Evolutionary conservation across 2,888 invertebrate species (phyloP).

Genomic region (Diaperis boleti): DNA sequence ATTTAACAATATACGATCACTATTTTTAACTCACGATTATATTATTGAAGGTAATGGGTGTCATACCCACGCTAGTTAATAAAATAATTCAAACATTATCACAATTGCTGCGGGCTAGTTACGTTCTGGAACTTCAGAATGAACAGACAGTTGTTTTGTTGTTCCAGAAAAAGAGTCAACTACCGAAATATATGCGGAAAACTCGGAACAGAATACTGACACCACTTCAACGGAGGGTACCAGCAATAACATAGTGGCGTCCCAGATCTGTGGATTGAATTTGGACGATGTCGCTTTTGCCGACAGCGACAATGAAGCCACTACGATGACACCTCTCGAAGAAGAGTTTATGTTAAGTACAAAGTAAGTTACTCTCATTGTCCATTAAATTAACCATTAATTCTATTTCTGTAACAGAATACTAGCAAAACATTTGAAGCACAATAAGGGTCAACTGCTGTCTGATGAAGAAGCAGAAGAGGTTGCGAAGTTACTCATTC

Average conservation of each 20-base stretch:
- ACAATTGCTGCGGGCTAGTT: too few relatives aligned
- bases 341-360: slow-evolving; percentile 89
- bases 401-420: slow-evolving; percentile 24
- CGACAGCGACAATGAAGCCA: slow-evolving; percentile 62
- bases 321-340: slow-evolving; percentile 86
- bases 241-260: neutral
- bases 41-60: too few relatives aligned
- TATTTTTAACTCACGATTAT: too few relatives aligned
- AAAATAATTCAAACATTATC: too few relatives aligned
- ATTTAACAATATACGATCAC: too few relatives aligned
- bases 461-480: slow-evolving; percentile 93
- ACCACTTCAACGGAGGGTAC: neutral
- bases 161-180: neutral
- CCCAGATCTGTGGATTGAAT: neutral
- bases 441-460: slow-evolving; percentile 73
- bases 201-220: neutral
- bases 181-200: neutral
- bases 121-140: too few relatives aligned
- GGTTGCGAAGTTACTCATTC: slow-evolving; percentile 83
- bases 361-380: slow-evolving; percentile 71
- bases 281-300: slow-evolving; percentile 33
- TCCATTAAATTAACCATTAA: neutral
- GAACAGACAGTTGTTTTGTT: too few relatives aligned
- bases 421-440: slow-evolving; percentile 66
- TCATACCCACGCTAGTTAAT: too few relatives aligned